Conservation (phyloP, 2,888 invertebrate genomes). For the Lycocerus yunnanus region DNA sequence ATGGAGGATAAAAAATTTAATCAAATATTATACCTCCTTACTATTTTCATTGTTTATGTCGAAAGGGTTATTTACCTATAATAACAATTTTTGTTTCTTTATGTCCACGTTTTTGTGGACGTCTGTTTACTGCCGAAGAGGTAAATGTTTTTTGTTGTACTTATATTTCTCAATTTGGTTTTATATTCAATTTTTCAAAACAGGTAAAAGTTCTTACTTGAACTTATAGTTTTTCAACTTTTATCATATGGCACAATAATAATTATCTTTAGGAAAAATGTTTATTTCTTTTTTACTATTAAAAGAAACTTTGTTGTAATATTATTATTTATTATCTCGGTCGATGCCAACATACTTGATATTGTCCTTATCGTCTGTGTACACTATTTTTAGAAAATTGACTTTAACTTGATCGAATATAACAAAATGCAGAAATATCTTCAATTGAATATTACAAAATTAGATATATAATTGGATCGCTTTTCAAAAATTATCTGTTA, state of each 20-base stretch:
- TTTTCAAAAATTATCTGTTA: background rate
- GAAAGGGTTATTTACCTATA: background rate
- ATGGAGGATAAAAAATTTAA: background rate
- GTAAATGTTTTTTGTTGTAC: background rate
- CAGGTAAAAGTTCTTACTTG: background rate
- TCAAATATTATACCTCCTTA: background rate
- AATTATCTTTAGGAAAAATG: background rate
- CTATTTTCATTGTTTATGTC: background rate
- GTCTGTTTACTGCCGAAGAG: background rate
- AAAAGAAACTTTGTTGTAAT: background rate
- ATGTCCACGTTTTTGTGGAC: background rate
- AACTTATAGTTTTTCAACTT: background rate
- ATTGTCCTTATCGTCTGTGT: slow-evolving; percentile 3
- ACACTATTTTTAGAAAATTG: slow-evolving; percentile 10
- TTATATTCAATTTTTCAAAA: background rate
- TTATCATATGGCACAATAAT: background rate
- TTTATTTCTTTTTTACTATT: background rate
- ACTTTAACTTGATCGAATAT: background rate
- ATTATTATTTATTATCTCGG: background rate
- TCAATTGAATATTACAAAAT: background rate
- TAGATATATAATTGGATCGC: too few relatives aligned
- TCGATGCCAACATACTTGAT: slow-evolving; percentile 1
- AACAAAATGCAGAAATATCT: background rate
- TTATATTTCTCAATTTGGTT: background rate
- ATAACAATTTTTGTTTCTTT: background rate